Percentiles rank a stretch among this genome's conserved stretches.
These are phyloP conservation scores for Diaperis boleti DNA, from an alignment of 2,888 invertebrate genomes.

Conservation along the genomic window DNA sequence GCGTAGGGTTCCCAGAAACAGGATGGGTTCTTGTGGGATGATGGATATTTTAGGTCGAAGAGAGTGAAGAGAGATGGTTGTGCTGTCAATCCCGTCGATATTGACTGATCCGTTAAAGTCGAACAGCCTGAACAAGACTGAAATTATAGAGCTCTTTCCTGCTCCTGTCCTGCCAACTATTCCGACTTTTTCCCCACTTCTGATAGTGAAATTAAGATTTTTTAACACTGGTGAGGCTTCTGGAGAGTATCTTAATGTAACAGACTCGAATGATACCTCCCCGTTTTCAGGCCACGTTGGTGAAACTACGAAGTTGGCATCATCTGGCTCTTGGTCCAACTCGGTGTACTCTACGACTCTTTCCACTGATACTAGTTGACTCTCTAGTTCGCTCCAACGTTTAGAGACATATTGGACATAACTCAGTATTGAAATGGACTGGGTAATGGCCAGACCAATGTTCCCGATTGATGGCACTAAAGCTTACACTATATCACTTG, in stretches of 20 bases:
- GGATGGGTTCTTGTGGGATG: constrained; percentile 87
- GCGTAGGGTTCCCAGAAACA: constrained; percentile 88
- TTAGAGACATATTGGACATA: constrained; percentile 90
- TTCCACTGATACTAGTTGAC: constrained; percentile 92
- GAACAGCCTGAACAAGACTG: constrained; percentile 85
- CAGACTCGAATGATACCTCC: background rate
- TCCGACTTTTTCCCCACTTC: constrained; percentile 79
- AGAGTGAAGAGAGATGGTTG: background rate
- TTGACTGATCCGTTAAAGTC: constrained; percentile 81
- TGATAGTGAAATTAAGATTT: constrained; percentile 72
- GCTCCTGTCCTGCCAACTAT: constrained; percentile 88
- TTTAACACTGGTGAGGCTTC: constrained; percentile 72
- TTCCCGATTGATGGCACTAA: constrained; percentile 51
- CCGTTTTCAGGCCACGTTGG: constrained; percentile 67
- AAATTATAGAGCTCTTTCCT: constrained; percentile 81
- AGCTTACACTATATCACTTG: background rate
- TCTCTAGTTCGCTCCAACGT: constrained; percentile 67
- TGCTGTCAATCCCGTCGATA: constrained; percentile 79
- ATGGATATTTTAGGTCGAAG: constrained; percentile 81
- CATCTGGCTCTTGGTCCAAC: constrained; percentile 66
- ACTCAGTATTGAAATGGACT: constrained; percentile 60
- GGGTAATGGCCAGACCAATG: constrained; percentile 63
- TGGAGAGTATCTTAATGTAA: background rate
- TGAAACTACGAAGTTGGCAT: background rate
- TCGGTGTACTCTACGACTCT: constrained; percentile 85